phyloP scores from a whole-genome alignment of 35 echinoderm and acorn worm species.

The Diadema setosum region DNA sequence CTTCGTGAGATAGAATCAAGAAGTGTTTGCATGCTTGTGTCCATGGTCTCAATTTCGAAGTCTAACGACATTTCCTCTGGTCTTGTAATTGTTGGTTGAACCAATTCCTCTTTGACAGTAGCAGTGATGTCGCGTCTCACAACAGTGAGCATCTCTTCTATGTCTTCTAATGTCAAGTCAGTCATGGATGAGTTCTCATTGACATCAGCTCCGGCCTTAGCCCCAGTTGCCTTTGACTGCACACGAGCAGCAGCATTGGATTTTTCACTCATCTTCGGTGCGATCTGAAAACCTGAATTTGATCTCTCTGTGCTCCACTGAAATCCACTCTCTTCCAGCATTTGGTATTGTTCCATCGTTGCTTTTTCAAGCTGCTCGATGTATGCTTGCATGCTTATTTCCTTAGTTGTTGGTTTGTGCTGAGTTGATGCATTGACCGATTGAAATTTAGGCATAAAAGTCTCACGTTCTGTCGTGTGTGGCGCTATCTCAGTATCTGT shows the following conservation, averaged over 20 bases:
- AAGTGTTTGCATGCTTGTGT: constrained; percentile 9
- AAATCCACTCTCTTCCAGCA: background rate
- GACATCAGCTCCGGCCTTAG: background rate
- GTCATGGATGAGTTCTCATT: constrained; percentile 12
- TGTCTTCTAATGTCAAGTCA: constrained; percentile 30
- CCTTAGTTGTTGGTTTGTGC: background rate
- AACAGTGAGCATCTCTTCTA: constrained; percentile 20
- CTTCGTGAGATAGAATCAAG: constrained; percentile 22
- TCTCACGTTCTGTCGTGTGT: background rate
- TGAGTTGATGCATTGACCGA: background rate
- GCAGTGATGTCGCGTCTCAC: background rate
- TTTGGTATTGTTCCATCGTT: background rate
- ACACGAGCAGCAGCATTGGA: background rate
- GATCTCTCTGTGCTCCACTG: background rate
- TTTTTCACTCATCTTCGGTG: background rate
- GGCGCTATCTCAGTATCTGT: background rate
- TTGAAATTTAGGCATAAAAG: background rate
- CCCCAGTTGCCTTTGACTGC: background rate
- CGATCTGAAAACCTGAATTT: background rate
- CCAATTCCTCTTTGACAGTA: background rate
- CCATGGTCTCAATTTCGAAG: background rate
- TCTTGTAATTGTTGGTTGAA: background rate
- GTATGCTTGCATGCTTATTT: background rate
- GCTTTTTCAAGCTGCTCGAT: background rate
- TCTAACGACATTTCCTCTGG: background rate